Conservation (phyloP, 2,888 invertebrate species). For the Folsomia manolachei region DNA sequence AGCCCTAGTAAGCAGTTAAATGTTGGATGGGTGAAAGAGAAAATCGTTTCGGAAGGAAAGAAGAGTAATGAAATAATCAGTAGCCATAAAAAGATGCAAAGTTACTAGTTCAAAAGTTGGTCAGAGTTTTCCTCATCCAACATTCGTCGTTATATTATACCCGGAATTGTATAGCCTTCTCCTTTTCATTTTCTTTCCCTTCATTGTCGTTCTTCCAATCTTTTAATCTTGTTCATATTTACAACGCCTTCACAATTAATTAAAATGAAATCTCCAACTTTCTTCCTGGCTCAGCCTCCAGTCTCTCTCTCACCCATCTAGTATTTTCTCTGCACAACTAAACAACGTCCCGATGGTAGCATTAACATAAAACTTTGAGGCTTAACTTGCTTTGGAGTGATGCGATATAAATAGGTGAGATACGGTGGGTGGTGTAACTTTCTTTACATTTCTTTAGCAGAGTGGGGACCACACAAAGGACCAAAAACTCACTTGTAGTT, state of each 20-base stretch:
- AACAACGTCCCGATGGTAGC: background rate
- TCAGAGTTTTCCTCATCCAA: background rate
- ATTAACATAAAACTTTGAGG: background rate
- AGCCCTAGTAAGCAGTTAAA: background rate
- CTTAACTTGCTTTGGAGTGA: no score
- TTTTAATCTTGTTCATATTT: background rate
- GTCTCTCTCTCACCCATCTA: background rate
- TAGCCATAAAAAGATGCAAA: background rate
- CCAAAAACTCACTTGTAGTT: background rate
- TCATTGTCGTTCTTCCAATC: no score
- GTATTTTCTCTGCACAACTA: no score
- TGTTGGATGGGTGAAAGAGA: background rate
- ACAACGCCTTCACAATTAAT: slow-evolving; percentile 5
- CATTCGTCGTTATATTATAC: background rate
- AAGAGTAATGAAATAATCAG: background rate
- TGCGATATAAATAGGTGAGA: background rate
- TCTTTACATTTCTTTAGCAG: background rate
- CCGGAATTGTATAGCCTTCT: background rate
- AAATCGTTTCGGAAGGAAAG: background rate
- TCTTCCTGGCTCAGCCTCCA: background rate
- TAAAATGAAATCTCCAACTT: slow-evolving; percentile 2
- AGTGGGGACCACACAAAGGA: background rate
- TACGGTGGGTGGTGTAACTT: background rate
- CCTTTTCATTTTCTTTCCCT: background rate
- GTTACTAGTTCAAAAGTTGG: no score